Evolutionary conservation across 2,113 vertebrate species (phyloP).

Genomic region (Pycnonotus jocosus): DNA sequence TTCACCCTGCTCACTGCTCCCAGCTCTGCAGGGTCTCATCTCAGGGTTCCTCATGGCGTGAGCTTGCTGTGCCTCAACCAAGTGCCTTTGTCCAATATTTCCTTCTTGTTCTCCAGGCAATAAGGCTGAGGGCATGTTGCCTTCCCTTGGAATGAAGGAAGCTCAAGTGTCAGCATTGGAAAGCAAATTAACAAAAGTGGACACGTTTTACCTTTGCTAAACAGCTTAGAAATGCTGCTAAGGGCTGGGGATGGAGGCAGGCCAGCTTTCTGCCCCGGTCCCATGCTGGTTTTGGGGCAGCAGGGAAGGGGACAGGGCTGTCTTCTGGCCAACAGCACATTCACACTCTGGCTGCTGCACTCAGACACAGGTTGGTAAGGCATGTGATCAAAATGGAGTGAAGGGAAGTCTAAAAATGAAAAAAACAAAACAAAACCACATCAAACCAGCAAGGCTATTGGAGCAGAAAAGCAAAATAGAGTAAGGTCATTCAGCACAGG

Average conservation of each 20-base stretch:
- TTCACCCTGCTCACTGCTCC: neutral
- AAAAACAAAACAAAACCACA: no score
- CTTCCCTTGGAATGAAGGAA: neutral
- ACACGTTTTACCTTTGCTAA: neutral
- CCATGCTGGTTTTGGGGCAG: neutral
- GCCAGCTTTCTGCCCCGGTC: neutral
- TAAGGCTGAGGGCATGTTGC: neutral
- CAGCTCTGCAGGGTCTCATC: neutral
- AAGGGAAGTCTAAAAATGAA: neutral
- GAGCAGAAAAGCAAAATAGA: neutral
- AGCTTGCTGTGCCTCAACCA: neutral
- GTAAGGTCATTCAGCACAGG: neutral
- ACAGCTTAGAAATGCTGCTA: neutral
- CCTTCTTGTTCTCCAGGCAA: neutral
- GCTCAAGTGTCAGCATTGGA: neutral
- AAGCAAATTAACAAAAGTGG: neutral
- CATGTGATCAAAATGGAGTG: neutral
- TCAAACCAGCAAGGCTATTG: neutral
- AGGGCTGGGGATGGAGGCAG: neutral
- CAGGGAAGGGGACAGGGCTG: neutral
- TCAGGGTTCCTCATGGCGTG: slow-evolving; percentile 9
- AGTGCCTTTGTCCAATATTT: neutral
- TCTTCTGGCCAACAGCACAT: neutral
- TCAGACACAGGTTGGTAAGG: neutral
- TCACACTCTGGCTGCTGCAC: neutral